Evolutionary conservation across 2,113 vertebrate species (phyloP), one percentile per base, ranked within the genome.

Genomic region (Zapus hudsonius): DNA sequence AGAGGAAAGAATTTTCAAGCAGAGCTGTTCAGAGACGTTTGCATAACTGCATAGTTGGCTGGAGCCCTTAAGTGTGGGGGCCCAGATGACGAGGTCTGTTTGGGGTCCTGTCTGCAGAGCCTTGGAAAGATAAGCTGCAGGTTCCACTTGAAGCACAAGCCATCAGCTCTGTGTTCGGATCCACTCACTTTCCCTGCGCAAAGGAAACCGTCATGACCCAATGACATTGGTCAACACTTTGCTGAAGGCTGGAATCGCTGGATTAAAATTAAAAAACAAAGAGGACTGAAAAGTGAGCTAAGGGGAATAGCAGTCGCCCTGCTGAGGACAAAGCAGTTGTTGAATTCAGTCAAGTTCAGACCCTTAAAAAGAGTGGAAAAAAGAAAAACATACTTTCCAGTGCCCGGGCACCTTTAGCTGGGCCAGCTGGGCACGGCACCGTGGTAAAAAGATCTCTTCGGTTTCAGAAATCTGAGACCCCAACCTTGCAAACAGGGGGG

Each of bases 261-360:
- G 96, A 88, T 96, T 95, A 96, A 88, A 97, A 96, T 97, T 94
- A 94, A 98, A 97, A 97, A 93, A 92, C 87, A 90, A 94, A 97
- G 94, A 27, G 84, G 93, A 93, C 95, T 90, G 89, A 93, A 89
- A 96, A 96, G 89, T 96, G 94, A 94, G 95, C 91, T 82, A 74
- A 69, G 95, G 97, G 97, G 95, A 76, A 91, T 70, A 52, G 96
- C 38, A 87, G 57, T 95, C 22, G 25, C 89, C 59, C 95, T 0
- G 0, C 91, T 31, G 94, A 92, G 94, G 96, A 90, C 44, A 16
- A 2, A 3, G 88, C 96, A 97, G 95, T 97, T 97, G 96, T 94
- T 94, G 66, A 15, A 92, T 97, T 97, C 93, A 25, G 2, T 96
- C 95, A 97, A 96, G 87, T 70, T 91, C 84, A 6, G 89, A 94